A percentile compares a stretch with the other conserved stretches of the same genome.
phyloP scores from a whole-genome alignment of 2,888 invertebrate genomes.

The Fabriciana adippe region DNA sequence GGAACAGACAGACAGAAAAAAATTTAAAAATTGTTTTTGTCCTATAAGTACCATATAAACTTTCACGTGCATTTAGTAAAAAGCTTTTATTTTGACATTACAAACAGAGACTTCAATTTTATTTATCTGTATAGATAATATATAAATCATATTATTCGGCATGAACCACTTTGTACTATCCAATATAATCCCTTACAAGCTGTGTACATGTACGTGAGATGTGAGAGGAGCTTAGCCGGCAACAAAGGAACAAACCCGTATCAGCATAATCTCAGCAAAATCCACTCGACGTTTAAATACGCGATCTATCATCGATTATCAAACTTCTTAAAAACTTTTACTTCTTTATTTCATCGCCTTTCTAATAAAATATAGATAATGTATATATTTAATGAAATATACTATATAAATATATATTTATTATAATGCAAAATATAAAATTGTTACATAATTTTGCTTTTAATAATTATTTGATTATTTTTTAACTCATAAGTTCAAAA shows the following conservation, averaged over 20 bases:
- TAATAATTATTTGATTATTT: too few species aligned
- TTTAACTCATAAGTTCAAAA: too few species aligned
- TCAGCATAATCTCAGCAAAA: conserved; percentile 4
- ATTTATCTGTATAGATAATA: too few species aligned
- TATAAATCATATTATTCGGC: background rate
- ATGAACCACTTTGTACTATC: background rate
- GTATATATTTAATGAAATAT: background rate
- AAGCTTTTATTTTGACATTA: too few species aligned
- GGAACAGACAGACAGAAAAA: too few species aligned
- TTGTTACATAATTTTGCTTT: too few species aligned
- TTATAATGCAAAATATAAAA: too few species aligned
- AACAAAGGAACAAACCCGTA: conserved; percentile 1
- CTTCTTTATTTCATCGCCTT: background rate
- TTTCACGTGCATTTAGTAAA: too few species aligned
- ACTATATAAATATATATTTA: too few species aligned
- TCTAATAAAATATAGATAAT: background rate
- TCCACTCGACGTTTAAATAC: conserved; percentile 1
- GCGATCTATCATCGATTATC: conserved; percentile 3
- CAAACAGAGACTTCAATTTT: too few species aligned
- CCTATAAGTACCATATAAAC: too few species aligned
- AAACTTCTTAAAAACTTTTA: background rate
- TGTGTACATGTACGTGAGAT: conserved; percentile 11
- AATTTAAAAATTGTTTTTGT: too few species aligned
- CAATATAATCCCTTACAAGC: conserved; percentile 22
- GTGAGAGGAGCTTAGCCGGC: conserved; percentile 10